Percentiles rank a stretch among this genome's conserved stretches.
phyloP scores from a whole-genome alignment of 2,113 vertebrate species.

The Ibidorhyncha struthersii region DNA sequence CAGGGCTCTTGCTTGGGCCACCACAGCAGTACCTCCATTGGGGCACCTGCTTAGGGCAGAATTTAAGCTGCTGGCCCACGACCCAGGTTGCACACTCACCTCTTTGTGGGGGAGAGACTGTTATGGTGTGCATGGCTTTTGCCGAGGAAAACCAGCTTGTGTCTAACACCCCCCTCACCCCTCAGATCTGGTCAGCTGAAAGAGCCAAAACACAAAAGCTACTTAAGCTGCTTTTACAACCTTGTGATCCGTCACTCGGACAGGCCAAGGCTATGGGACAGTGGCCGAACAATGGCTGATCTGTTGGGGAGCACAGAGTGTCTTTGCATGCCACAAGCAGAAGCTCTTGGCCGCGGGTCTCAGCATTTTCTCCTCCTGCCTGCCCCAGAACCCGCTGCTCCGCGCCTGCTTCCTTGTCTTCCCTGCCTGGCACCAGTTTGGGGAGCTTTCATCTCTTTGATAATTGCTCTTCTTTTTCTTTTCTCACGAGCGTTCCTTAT shows the following conservation, averaged over 20 bases:
- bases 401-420: neutral
- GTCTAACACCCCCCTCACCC: neutral
- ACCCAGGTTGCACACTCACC: accelerated
- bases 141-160: neutral
- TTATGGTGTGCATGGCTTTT: neutral
- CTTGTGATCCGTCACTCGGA: neutral
- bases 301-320: neutral
- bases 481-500: neutral
- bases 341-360: neutral
- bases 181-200: neutral
- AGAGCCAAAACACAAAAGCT: neutral
- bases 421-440: neutral
- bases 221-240: neutral
- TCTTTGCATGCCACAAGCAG: neutral
- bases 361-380: neutral
- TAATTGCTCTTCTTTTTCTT: neutral
- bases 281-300: neutral
- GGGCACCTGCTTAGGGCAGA: neutral
- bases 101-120: neutral
- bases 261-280: neutral
- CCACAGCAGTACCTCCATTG: accelerated
- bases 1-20: neutral
- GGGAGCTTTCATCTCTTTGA: neutral
- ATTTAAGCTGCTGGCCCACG: neutral
- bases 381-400: neutral